Evolutionary conservation across 1,140 invertebrate genomes (phyloP), one percentile per base, ranked within the genome.

Genomic region (Atta texana): DNA sequence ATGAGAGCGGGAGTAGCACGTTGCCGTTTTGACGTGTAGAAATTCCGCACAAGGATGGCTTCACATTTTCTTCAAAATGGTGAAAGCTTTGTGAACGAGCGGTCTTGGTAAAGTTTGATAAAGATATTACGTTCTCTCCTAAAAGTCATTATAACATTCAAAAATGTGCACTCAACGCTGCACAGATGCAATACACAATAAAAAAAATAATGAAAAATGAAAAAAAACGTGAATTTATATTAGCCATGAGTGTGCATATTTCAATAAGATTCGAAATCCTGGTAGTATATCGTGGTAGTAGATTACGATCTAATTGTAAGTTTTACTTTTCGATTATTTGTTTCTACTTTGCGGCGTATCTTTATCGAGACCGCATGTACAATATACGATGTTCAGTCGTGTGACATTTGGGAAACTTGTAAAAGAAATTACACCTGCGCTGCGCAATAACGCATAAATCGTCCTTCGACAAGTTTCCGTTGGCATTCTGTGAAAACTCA

Each of bases 391-490:
- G 28, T 53, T 57, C 31, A 6, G 16, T 34, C 8, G 18, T 10
- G 69, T 63, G 55, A 61, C 80, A 63, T 75, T 84, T 61, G n/a
- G 68, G n/a, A 61, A 84, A 75, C 39, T 75, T 75, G 55, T 49
- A 57, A 61, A 84, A 84, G 69, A 84, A 75, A 74, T 82, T 84
- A 84, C 55, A 82, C 53, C 28, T 75, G 69, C 63, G 39, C 31
- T 34, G 80, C 69, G 55, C 68, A 84, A 72, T 82, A 82, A 82
- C 80, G 68, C 68, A 71, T 51, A 82, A 61, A 61, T 84, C 71
- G n/a, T 61, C 57, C n/a, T 84, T 63, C 55, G 80, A 84, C 80
- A 84, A 84, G 80, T 75, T 75, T 61, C n/a, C 80, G 55, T 8
- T 55, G 55, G 80, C n/a, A 51, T 74, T 75, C 44, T 61, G 28